Evolutionary conservation across 2,797 vertebrate genomes (phyloP).

Genomic region (Poeciliopsis presidionis): DNA sequence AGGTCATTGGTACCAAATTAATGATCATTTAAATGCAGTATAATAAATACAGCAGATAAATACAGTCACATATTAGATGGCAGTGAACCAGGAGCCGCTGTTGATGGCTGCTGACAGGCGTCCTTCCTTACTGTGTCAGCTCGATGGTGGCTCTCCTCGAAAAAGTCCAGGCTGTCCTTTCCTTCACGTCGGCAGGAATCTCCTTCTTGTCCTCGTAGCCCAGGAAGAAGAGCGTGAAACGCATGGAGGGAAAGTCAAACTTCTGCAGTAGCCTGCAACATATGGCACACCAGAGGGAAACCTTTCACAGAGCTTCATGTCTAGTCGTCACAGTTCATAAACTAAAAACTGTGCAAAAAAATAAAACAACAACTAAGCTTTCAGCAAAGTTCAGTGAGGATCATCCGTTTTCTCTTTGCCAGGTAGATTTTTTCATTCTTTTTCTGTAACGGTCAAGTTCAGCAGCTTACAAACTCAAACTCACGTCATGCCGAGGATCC

Average conservation of each 20-base stretch:
- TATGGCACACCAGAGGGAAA: slow-evolving; percentile 36
- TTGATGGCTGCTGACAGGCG: neutral
- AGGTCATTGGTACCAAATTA: too few species aligned
- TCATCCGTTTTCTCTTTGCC: neutral
- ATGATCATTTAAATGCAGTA: neutral
- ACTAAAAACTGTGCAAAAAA: neutral
- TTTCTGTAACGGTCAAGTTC: neutral
- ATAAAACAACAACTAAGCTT: neutral
- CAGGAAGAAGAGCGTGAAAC: slow-evolving; percentile 96
- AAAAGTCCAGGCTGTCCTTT: slow-evolving; percentile 90
- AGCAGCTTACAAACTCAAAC: slow-evolving; percentile 51
- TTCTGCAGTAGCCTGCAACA: slow-evolving; percentile 90
- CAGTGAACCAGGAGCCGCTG: neutral
- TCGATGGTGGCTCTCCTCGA: slow-evolving; percentile 95
- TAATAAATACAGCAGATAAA: neutral
- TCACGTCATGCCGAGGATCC: slow-evolving; percentile 97
- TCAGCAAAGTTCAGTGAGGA: neutral
- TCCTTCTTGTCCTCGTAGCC: slow-evolving; percentile 95
- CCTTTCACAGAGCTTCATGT: neutral
- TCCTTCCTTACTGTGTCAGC: slow-evolving; percentile 88
- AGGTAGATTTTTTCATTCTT: neutral
- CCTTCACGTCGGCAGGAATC: slow-evolving; percentile 87
- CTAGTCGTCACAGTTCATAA: neutral
- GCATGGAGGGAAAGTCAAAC: slow-evolving; percentile 94
- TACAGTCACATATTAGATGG: neutral